A percentile compares a stretch with the other conserved stretches of the same genome.
phyloP scores from a whole-genome alignment of 2,113 vertebrate species.

The Cricetomys ansorgei region DNA sequence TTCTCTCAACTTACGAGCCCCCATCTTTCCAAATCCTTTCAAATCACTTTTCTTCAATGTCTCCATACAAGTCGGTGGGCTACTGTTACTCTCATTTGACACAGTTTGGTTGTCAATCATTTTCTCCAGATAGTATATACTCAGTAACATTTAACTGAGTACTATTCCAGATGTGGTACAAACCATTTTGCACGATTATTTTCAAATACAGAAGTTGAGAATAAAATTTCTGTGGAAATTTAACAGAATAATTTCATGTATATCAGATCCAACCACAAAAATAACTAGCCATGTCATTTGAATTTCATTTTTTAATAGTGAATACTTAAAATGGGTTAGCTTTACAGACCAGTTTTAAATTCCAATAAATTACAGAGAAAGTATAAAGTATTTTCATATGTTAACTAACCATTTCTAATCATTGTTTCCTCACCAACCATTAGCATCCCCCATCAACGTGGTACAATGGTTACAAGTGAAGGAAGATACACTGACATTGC shows the following conservation, averaged over 20 bases:
- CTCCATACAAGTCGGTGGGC: neutral
- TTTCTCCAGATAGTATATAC: slow-evolving; percentile 33
- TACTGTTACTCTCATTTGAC: neutral
- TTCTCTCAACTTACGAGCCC: neutral
- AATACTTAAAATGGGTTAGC: neutral
- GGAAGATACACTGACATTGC: neutral
- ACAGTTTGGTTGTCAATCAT: neutral
- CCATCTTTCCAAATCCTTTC: neutral
- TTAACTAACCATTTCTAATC: fast-evolving
- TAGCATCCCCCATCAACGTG: neutral
- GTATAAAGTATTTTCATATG: neutral
- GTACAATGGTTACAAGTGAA: neutral
- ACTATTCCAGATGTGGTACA: neutral
- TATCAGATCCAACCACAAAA: neutral
- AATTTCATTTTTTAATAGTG: neutral
- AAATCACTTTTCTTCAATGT: neutral
- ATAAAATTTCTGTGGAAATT: neutral
- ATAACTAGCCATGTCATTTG: neutral
- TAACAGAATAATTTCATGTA: neutral
- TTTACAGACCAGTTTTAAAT: neutral
- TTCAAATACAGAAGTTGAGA: neutral
- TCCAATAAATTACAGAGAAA: neutral
- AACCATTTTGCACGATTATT: neutral
- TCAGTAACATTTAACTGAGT: neutral
- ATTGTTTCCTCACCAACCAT: neutral